Evolutionary conservation across 2,113 vertebrate genomes (phyloP).

Genomic region (Pteropus alecto): DNA sequence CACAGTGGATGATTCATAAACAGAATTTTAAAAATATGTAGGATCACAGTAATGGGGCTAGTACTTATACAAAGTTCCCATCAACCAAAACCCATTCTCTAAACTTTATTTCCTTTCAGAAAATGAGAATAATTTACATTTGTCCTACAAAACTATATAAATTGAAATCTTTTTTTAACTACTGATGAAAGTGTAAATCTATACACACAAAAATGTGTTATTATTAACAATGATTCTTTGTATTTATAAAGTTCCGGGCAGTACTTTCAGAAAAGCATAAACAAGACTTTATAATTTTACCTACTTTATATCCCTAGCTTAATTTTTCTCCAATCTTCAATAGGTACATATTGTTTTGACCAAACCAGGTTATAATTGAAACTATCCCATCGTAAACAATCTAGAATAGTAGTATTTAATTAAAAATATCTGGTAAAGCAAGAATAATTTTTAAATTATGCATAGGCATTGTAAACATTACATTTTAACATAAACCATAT

Average conservation of each 20-base stretch:
- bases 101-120: background rate
- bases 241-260: background rate
- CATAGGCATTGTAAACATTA: background rate
- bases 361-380: background rate
- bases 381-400: background rate
- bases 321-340: background rate
- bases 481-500: background rate
- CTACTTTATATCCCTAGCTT: rapidly evolving
- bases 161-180: background rate
- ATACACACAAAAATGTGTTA: background rate
- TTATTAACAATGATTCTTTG: background rate
- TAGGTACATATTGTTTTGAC: background rate
- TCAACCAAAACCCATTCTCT: background rate
- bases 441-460: background rate
- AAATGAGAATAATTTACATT: background rate
- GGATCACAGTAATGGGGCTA: background rate
- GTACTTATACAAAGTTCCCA: background rate
- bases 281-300: background rate
- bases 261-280: background rate
- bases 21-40: background rate
- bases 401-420: background rate
- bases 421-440: background rate
- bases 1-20: background rate
- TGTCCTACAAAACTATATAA: background rate
- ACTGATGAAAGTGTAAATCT: background rate